These are phyloP conservation scores for Dasypus novemcinctus DNA, from an alignment of 2,113 vertebrate genomes.

Conservation along the genomic window DNA sequence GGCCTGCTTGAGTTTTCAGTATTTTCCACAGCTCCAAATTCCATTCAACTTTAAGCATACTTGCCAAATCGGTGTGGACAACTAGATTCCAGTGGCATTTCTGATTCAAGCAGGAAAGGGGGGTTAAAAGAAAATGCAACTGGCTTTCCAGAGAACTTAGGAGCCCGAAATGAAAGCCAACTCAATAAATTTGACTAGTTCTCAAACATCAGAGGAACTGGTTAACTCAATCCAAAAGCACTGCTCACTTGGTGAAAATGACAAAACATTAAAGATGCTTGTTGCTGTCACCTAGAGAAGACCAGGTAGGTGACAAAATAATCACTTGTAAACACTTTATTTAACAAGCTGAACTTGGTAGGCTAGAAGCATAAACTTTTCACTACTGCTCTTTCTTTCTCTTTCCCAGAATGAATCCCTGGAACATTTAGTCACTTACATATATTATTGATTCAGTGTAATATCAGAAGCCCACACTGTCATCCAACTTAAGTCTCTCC, in stretches of 20 bases:
- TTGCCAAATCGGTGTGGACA: accelerated
- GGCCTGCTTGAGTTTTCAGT: neutral
- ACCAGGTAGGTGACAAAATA: neutral
- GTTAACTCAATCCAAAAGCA: neutral
- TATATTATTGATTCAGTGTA: neutral
- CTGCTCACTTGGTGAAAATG: neutral
- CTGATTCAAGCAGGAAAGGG: neutral
- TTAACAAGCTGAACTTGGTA: neutral
- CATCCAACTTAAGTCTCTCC: neutral
- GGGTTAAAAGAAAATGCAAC: accelerated
- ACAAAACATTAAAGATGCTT: neutral
- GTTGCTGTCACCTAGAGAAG: accelerated
- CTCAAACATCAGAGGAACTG: neutral
- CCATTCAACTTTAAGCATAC: neutral
- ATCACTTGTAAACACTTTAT: neutral
- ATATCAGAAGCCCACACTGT: neutral
- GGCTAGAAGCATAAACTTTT: neutral
- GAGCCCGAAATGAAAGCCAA: accelerated
- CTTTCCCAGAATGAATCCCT: neutral
- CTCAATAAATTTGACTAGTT: neutral
- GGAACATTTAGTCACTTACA: neutral
- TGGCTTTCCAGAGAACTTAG: accelerated
- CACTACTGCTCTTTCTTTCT: neutral
- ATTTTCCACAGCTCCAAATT: neutral
- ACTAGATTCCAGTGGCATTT: neutral